Conservation (phyloP, 2,888 invertebrate genomes). For the Ormyrus nitidulus region DNA sequence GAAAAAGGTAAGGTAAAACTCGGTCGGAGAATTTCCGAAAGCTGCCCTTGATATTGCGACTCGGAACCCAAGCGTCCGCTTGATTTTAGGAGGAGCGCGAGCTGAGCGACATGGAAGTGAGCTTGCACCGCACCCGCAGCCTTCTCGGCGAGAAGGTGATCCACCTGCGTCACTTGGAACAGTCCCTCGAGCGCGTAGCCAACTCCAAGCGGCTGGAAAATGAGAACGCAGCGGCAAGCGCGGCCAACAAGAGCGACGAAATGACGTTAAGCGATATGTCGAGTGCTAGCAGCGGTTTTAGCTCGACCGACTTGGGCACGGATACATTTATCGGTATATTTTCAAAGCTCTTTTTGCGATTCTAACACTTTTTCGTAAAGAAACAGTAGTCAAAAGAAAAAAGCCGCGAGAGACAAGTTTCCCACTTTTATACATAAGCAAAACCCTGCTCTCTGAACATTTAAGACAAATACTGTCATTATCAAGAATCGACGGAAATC, state of each 20-base stretch:
- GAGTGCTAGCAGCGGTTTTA: slow-evolving; percentile 80
- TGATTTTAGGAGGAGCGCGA: slow-evolving; percentile 84
- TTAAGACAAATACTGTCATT: slow-evolving; percentile 75
- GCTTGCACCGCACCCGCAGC: slow-evolving; percentile 87
- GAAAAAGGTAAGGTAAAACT: no score
- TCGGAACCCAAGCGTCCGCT: no score
- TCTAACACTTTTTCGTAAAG: slow-evolving; percentile 30
- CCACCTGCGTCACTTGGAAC: slow-evolving; percentile 86
- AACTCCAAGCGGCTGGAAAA: slow-evolving; percentile 69
- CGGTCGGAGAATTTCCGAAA: no score
- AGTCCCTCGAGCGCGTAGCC: slow-evolving; percentile 83
- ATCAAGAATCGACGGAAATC: slow-evolving; percentile 83
- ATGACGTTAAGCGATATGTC: slow-evolving; percentile 82
- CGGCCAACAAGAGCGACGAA: slow-evolving; percentile 77
- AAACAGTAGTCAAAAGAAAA: background rate
- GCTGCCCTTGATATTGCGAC: no score
- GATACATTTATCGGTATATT: slow-evolving; percentile 75
- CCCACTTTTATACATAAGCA: slow-evolving; percentile 15
- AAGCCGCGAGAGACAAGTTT: slow-evolving; percentile 10
- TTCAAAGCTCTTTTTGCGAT: slow-evolving; percentile 55
- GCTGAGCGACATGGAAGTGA: slow-evolving; percentile 89
- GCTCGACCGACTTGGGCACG: slow-evolving; percentile 82
- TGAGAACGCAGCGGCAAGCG: slow-evolving; percentile 62
- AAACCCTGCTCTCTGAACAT: slow-evolving; percentile 38
- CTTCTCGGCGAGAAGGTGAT: slow-evolving; percentile 90